phyloP scores from a whole-genome alignment of 2,797 vertebrate genomes.

The Tinamus major region DNA sequence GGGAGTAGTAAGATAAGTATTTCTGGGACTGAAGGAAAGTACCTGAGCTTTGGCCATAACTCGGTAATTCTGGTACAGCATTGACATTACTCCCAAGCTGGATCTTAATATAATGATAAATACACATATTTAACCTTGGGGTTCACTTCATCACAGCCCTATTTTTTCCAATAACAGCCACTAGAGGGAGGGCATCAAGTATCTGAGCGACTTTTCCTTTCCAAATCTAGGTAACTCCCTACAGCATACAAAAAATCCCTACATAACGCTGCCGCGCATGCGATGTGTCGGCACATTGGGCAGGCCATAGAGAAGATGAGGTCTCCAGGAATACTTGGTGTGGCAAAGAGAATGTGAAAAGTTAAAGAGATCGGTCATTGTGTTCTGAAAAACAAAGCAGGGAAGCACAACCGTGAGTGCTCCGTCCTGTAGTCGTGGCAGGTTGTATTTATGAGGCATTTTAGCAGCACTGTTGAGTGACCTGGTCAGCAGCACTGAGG shows the following conservation, averaged over 20 bases:
- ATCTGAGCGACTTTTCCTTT: not conserved
- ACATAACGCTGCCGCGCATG: rapidly evolving
- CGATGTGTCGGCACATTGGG: not conserved
- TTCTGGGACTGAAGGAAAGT: not conserved
- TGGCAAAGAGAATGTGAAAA: not conserved
- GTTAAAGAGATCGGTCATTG: rapidly evolving
- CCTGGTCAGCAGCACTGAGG: not conserved
- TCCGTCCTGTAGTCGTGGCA: not conserved
- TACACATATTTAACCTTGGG: not conserved
- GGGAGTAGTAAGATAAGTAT: not conserved
- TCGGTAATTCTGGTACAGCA: not conserved
- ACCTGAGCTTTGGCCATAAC: not conserved
- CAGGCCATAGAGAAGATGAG: rapidly evolving
- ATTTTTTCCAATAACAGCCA: not conserved
- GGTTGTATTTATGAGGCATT: rapidly evolving
- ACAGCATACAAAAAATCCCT: not conserved
- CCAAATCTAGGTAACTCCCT: rapidly evolving
- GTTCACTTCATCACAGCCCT: not conserved
- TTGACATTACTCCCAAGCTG: not conserved
- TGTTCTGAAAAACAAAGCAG: not conserved
- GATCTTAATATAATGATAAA: not conserved
- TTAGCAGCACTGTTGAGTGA: not conserved
- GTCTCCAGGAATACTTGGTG: not conserved
- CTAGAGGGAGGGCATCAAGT: constrained; percentile 38
- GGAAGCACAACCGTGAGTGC: not conserved